Evolutionary conservation across 2,888 invertebrate genomes (phyloP), one percentile per base, ranked within the genome.

Genomic region (Heteromurus nitidus): DNA sequence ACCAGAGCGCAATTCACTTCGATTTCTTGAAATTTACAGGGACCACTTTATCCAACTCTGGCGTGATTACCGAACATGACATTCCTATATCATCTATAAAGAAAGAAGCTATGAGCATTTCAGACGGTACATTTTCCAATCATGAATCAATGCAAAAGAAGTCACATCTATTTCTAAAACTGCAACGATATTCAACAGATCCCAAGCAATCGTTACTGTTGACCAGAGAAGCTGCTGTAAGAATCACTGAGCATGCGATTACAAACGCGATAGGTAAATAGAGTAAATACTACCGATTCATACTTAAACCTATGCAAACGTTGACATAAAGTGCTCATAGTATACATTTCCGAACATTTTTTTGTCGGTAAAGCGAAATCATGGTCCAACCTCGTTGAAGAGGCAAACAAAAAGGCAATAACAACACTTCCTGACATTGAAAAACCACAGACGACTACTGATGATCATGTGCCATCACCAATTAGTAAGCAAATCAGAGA

Each of bases 211-310:
- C 62, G 7, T 13, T 65, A 42, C 44, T 73, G 7, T 28, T 74
- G 7, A 67, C 26, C 16, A 30, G 74, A 11, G 67, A 74, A 30
- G 79, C 79, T 36, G 75, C 74, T 7, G 22, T 67, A 18, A 68
- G 62, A 62, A 70, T 79, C 18, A 82, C 79, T 28, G 80, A 79
- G 30, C 50, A 62, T 7, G 79, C 74, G 1, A 74, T 79, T 31
- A 50, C 60, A 11, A 7, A 65, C 5, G 77, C 79, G 20, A 44
- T 82, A 68, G 77, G 79, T 81, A 42, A 20, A 53, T 7, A 36
- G 36, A 36, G 36, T 13, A 36, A 9, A 36, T 9, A 36, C 36
- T 9, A 36, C 36, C 5, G 36, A 13, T 36, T 13, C 13, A 5
- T 36, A 36, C 36, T 36, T 36, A 36, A 36, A n/a, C n/a, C n/a